Evolutionary conservation across 2,113 vertebrate species (phyloP), one percentile per base, ranked within the genome.

Genomic region (Tychaedon coryphoeus): DNA sequence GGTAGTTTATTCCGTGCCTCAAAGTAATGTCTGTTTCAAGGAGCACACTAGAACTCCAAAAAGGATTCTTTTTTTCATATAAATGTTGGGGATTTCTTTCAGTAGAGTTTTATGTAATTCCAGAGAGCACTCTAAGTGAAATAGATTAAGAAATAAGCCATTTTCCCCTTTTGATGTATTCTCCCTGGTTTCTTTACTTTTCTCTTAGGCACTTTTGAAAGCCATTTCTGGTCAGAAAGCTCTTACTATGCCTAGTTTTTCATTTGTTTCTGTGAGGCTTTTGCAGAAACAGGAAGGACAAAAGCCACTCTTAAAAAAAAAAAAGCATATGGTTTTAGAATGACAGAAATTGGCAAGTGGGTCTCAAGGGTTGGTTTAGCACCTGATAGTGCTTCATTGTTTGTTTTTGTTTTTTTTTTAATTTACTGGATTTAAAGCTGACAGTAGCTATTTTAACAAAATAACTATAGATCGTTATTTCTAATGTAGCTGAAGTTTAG

Each of bases 321-420:
- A 93, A 75, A 93, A 40, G 45, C 69, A 45, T 94, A 61, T 64
- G 85, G 45, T 31, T 95, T 88, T 86, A 73, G 51, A 84, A 82
- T 8, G 36, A 53, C n/a, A 92, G 70, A 72, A 88, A 93, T 34
- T 71, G 79, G 65, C 88, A 95, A 80, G 75, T 75, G 88, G 43
- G 40, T 48, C 82, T 85, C 67, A 54, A 64, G 93, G 91, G 67
- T 36, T 93, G 65, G 60, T 93, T 93, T 95, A 92, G 60, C 80
- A 86, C 74, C 88, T 87, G 78, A 95, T 91, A 86, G 74, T 91
- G 45, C 53, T 72, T 91, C 84, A 86, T 70, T 51, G 28, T 72
- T 79, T 84, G 88, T 73, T 88, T 69, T 91, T 92, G 50, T 69
- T 92, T 93, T 70, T 40, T 40, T 40, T 40, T 73, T 74, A 86